These are phyloP conservation scores for Ormia ochracea DNA, from an alignment of 2,888 invertebrate genomes.

Conservation along the genomic window DNA sequence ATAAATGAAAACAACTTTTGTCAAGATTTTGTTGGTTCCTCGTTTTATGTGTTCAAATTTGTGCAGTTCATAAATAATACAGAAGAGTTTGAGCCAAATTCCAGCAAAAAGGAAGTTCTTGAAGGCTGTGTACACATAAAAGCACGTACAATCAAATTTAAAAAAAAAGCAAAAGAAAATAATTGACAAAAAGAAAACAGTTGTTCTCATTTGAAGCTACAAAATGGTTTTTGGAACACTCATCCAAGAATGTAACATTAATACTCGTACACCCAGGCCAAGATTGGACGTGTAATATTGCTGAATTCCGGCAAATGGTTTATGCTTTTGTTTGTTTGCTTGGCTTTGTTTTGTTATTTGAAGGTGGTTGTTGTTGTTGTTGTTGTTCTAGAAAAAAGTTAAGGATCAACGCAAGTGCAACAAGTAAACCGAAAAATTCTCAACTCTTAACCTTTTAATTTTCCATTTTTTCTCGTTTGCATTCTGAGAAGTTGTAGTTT, in stretches of 20 bases:
- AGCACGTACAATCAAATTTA: slow-evolving; percentile 40
- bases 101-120: slow-evolving; percentile 47
- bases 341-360: background rate
- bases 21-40: background rate
- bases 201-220: slow-evolving; percentile 39
- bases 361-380: background rate
- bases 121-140: slow-evolving; percentile 44
- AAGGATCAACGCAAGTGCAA: slow-evolving; percentile 54
- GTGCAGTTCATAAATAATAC: slow-evolving; percentile 48
- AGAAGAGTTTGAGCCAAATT: slow-evolving; percentile 9
- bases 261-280: slow-evolving; percentile 11
- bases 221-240: background rate
- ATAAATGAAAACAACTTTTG: slow-evolving; percentile 48
- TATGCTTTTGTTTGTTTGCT: background rate
- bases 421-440: slow-evolving; percentile 52
- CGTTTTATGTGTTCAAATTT: background rate
- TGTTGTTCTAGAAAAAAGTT: slow-evolving; percentile 34
- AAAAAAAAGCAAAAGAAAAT: background rate
- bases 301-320: background rate
- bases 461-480: background rate
- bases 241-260: background rate
- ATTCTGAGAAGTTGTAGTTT: slow-evolving; percentile 49
- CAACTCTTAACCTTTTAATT: slow-evolving; percentile 54
- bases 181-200: slow-evolving; percentile 35
- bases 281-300: slow-evolving; percentile 42